Percentiles rank a stretch among this genome's conserved stretches.
Conservation (phyloP, 2,888 invertebrate species). For the Brenthis hecate region DNA sequence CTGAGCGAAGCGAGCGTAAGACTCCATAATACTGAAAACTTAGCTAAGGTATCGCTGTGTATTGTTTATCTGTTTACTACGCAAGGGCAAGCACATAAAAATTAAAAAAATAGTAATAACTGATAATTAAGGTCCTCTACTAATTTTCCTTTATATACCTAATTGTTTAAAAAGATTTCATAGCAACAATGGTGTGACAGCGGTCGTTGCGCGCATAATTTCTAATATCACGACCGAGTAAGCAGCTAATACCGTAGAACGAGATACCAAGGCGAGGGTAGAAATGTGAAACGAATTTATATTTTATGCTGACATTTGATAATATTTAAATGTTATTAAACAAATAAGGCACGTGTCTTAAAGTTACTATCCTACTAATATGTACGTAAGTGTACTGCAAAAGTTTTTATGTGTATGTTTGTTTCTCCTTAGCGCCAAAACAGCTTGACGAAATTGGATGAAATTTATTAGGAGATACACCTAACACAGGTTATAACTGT, state of each 20-base stretch:
- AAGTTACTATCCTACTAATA: no score
- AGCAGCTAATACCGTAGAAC: conserved; percentile 80
- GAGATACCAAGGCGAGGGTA: conserved; percentile 51
- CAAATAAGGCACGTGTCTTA: conserved; percentile 4
- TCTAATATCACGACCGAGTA: conserved; percentile 81
- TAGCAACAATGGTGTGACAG: conserved; percentile 62
- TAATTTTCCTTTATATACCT: conserved; percentile 10
- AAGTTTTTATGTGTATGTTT: no score
- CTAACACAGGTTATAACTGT: no score
- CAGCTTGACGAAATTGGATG: no score
- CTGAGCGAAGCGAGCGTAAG: no score
- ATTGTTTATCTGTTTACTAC: no score
- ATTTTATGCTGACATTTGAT: conserved; percentile 28
- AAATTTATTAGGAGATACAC: no score
- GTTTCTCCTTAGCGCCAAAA: no score
- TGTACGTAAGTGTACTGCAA: no score
- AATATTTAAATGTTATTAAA: conserved; percentile 12
- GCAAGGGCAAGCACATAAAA: no score
- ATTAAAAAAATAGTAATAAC: background rate
- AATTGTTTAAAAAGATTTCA: conserved; percentile 69
- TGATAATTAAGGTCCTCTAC: background rate
- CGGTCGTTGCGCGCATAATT: conserved; percentile 65
- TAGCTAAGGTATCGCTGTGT: no score
- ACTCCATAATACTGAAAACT: no score
- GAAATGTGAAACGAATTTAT: conserved; percentile 43